Conservation (phyloP, 2,888 invertebrate species). For the Ferrisia virgata region DNA sequence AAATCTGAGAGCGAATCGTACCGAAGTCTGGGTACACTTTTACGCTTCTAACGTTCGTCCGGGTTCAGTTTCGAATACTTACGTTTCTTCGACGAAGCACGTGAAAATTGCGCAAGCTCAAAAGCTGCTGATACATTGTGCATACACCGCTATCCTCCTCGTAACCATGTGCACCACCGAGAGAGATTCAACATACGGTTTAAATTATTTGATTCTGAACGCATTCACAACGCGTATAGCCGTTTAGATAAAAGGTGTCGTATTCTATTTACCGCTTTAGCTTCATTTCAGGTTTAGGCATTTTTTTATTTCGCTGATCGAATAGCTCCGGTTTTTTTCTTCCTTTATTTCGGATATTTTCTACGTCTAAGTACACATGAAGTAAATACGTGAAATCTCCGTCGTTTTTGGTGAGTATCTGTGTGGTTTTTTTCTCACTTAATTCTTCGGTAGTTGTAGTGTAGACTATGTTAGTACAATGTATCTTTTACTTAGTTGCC, state of each 20-base stretch:
- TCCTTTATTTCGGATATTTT: no score
- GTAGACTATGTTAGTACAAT: no score
- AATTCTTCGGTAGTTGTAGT: no score
- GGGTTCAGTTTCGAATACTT: neutral
- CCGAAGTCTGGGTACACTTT: neutral
- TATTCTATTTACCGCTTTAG: constrained; percentile 7
- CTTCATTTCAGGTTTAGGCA: constrained; percentile 12
- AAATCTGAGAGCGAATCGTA: neutral
- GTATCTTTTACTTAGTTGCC: neutral
- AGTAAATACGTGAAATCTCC: constrained; percentile 6
- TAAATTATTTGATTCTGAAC: constrained; percentile 28
- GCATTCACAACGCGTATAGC: constrained; percentile 17
- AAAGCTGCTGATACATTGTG: constrained; percentile 10
- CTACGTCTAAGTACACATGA: no score
- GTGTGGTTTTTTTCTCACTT: neutral
- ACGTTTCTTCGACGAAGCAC: neutral
- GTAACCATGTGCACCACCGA: constrained; percentile 16
- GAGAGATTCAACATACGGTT: constrained; percentile 23
- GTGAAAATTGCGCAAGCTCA: constrained; percentile 3
- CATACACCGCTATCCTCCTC: neutral
- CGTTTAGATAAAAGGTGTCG: constrained; percentile 25
- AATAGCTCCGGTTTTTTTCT: neutral
- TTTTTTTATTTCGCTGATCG: constrained; percentile 8
- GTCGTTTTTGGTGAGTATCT: neutral
- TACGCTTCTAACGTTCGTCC: neutral